Conservation (phyloP, 2,888 invertebrate genomes). For the Bombylius major region DNA sequence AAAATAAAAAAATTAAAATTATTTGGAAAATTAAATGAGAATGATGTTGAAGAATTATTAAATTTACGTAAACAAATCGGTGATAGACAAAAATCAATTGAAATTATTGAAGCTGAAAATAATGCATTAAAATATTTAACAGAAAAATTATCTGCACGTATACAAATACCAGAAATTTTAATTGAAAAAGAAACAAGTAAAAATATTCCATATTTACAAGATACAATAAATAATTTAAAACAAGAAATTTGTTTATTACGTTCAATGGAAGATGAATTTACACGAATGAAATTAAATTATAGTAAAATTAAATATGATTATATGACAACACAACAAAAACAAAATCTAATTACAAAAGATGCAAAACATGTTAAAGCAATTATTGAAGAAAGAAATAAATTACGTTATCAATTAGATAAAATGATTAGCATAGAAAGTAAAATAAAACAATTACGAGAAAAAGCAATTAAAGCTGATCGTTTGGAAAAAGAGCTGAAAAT, state of each 20-base stretch:
- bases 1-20: conserved; percentile 1
- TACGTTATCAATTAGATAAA: conserved; percentile 6
- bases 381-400: conserved; percentile 4
- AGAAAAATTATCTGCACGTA: conserved; percentile 23
- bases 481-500: conserved; percentile 5
- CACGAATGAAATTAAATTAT: not conserved
- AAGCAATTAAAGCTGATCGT: conserved; percentile 7
- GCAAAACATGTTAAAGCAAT: not conserved
- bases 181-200: conserved; percentile 1
- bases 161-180: not conserved
- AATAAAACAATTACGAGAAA: conserved; percentile 6
- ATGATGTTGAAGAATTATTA: conserved; percentile 1
- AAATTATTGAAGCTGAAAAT: conserved; percentile 26
- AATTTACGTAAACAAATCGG: conserved; percentile 1
- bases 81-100: conserved; percentile 21
- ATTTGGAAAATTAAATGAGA: conserved; percentile 1
- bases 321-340: not conserved
- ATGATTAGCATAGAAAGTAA: conserved; percentile 9
- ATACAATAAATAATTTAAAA: conserved; percentile 3
- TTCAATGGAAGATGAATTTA: conserved; percentile 1
- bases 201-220: conserved; percentile 5
- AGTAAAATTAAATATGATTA: not conserved
- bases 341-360: not conserved
- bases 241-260: conserved; percentile 4
- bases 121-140: conserved; percentile 21